Conservation (phyloP, 2,888 invertebrate genomes). For the Agrotis segetum region DNA sequence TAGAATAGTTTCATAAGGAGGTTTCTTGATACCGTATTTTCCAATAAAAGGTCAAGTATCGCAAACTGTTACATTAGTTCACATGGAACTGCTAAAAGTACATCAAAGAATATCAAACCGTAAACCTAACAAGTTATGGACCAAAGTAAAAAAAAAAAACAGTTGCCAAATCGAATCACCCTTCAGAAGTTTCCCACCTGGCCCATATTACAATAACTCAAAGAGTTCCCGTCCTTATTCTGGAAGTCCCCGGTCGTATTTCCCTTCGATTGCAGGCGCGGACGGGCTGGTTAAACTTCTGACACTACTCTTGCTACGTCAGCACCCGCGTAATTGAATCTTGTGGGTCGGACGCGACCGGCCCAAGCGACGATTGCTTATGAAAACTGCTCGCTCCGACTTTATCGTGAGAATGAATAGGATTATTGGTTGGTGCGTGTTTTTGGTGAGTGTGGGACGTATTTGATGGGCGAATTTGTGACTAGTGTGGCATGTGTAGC, state of each 20-base stretch:
- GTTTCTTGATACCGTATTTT: too few species aligned
- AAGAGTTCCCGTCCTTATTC: constrained; percentile 48
- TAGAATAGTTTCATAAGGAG: too few species aligned
- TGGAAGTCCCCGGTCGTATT: constrained; percentile 56
- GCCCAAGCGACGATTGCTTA: constrained; percentile 71
- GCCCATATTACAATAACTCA: constrained; percentile 60
- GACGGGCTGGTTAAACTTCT: constrained; percentile 75
- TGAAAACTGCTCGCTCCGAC: constrained; percentile 66
- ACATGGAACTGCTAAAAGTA: not conserved
- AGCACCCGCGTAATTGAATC: constrained; percentile 83
- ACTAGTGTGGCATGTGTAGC: constrained; percentile 14
- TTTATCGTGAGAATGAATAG: constrained; percentile 64
- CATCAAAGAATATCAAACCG: not conserved
- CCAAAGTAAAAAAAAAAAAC: constrained; percentile 27
- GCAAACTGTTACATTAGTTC: not conserved
- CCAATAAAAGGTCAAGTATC: not conserved
- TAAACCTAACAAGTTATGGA: not conserved
- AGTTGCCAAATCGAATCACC: constrained; percentile 48
- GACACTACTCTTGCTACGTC: constrained; percentile 74
- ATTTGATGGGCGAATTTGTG: constrained; percentile 19
- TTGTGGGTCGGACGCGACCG: constrained; percentile 73
- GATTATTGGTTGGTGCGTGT: constrained; percentile 55
- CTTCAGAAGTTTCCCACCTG: constrained; percentile 43
- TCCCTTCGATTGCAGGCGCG: constrained; percentile 60
- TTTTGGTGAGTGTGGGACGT: constrained; percentile 24